These are phyloP conservation scores for Nephila pilipes DNA, from an alignment of 1,140 invertebrate genomes.

Conservation along the genomic window DNA sequence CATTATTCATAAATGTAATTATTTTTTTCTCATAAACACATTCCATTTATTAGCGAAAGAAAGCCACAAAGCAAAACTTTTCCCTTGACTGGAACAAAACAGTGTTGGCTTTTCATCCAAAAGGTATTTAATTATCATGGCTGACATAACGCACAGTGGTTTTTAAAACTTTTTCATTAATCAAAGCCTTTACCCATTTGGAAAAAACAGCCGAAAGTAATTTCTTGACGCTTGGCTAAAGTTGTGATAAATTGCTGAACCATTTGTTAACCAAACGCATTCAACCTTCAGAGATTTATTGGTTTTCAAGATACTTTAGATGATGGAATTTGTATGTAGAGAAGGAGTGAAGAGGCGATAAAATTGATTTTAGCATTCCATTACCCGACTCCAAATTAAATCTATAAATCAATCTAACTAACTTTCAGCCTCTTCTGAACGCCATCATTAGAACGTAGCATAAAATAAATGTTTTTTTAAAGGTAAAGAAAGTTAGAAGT, in stretches of 20 bases:
- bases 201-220: background rate
- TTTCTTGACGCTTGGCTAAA: background rate
- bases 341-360: background rate
- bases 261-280: constrained; percentile 30
- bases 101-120: background rate
- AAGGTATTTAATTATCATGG: background rate
- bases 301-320: background rate
- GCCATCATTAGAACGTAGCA: too few relatives aligned
- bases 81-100: too few relatives aligned
- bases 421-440: background rate
- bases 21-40: too few relatives aligned
- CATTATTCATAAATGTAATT: too few relatives aligned
- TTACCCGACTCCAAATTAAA: background rate
- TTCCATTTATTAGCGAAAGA: too few relatives aligned
- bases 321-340: background rate
- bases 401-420: background rate
- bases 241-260: constrained; percentile 12
- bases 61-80: too few relatives aligned
- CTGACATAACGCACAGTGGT: background rate
- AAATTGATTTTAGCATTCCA: background rate
- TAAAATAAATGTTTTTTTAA: too few relatives aligned
- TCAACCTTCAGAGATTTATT: constrained; percentile 6
- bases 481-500: too few relatives aligned
- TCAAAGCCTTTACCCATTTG: background rate
- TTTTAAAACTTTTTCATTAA: background rate